These are phyloP conservation scores for Rhyzopertha dominica DNA, from an alignment of 1,140 invertebrate species.

Conservation along the genomic window DNA sequence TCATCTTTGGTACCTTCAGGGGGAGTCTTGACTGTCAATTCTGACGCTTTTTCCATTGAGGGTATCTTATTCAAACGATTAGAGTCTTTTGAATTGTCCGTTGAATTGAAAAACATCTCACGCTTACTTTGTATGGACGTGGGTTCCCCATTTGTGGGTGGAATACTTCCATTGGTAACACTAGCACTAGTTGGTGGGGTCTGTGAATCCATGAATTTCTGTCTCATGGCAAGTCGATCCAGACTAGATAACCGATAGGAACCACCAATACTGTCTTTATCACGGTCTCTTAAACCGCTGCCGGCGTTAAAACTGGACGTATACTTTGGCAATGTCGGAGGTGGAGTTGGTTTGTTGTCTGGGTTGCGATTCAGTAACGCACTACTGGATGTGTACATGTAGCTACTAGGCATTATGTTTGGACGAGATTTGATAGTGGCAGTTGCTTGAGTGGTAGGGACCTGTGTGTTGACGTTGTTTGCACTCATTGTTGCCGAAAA, in stretches of 20 bases:
- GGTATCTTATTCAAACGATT: slow-evolving; percentile 40
- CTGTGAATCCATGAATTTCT: slow-evolving; percentile 56
- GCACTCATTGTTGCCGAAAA: slow-evolving; percentile 45
- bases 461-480: slow-evolving; percentile 43
- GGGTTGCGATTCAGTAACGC: slow-evolving; percentile 42
- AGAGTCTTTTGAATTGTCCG: slow-evolving; percentile 37
- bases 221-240: slow-evolving; percentile 59
- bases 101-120: slow-evolving; percentile 43
- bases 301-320: slow-evolving; percentile 55
- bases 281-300: slow-evolving; percentile 46
- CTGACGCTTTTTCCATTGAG: slow-evolving; percentile 36
- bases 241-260: slow-evolving; percentile 59
- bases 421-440: slow-evolving; percentile 44
- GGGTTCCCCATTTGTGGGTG: slow-evolving; percentile 34
- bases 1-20: slow-evolving; percentile 35
- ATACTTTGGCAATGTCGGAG: slow-evolving; percentile 58
- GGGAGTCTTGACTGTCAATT: slow-evolving; percentile 32
- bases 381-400: slow-evolving; percentile 45
- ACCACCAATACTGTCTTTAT: slow-evolving; percentile 52
- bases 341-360: slow-evolving; percentile 50
- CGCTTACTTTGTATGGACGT: slow-evolving; percentile 36
- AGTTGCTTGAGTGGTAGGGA: slow-evolving; percentile 40
- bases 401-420: slow-evolving; percentile 46
- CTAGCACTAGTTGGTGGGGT: slow-evolving; percentile 15
- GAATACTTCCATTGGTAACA: slow-evolving; percentile 26